Evolutionary conservation across 2,888 invertebrate genomes (phyloP).

Genomic region (Tinea trinotella): DNA sequence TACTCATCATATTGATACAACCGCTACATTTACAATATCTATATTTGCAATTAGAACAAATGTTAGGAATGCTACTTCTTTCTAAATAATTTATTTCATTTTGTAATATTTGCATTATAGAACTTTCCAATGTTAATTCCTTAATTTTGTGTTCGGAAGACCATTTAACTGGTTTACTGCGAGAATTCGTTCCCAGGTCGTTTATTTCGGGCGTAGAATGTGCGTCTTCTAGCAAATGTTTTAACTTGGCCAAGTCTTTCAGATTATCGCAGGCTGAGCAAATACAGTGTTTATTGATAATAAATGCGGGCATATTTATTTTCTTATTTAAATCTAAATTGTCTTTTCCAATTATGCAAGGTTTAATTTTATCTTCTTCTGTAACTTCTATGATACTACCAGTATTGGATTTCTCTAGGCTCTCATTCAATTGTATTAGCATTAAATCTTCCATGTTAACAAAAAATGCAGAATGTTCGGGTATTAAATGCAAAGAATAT

Average conservation of each 20-base stretch:
- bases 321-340: conserved; percentile 32
- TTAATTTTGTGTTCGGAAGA: conserved; percentile 34
- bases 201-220: conserved; percentile 36
- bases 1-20: too few relatives aligned
- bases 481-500: conserved; percentile 47
- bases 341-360: conserved; percentile 52
- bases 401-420: conserved; percentile 37
- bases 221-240: conserved; percentile 38
- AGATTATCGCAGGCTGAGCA: conserved; percentile 57
- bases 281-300: conserved; percentile 49
- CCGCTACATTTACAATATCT: conserved; percentile 43
- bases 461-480: conserved; percentile 58
- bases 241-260: conserved; percentile 42
- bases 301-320: conserved; percentile 48
- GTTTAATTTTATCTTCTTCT: conserved; percentile 39
- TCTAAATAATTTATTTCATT: conserved; percentile 34
- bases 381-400: conserved; percentile 38
- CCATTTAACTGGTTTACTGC: conserved; percentile 39
- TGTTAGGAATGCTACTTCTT: conserved; percentile 23
- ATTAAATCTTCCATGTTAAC: conserved; percentile 56
- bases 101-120: conserved; percentile 49
- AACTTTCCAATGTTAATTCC: conserved; percentile 48
- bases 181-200: conserved; percentile 36
- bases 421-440: conserved; percentile 48
- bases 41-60: conserved; percentile 39